phyloP scores from a whole-genome alignment of 2,113 vertebrate species.

The Odobenus rosmarus region DNA sequence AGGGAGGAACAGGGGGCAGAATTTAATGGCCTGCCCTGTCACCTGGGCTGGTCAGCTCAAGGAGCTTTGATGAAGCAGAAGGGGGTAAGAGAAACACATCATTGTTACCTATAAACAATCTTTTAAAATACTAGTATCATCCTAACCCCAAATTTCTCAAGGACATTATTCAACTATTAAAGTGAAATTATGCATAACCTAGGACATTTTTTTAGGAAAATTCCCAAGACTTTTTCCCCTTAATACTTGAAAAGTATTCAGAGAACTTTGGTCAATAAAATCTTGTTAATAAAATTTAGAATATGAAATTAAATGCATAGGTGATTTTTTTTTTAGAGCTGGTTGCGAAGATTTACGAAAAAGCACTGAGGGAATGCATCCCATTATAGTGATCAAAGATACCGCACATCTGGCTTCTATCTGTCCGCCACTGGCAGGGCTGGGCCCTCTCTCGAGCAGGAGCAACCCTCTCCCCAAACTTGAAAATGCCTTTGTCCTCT shows the following conservation, averaged over 20 bases:
- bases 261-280: not conserved
- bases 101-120: not conserved
- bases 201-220: not conserved
- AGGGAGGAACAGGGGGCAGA: not conserved
- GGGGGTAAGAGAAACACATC: not conserved
- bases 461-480: not conserved
- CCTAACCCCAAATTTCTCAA: not conserved
- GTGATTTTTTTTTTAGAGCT: not conserved
- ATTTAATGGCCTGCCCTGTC: rapidly evolving
- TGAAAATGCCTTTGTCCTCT: not conserved
- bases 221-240: not conserved
- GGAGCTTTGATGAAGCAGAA: not conserved
- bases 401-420: not conserved
- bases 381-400: not conserved
- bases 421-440: not conserved
- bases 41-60: not conserved
- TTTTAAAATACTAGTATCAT: not conserved
- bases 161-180: not conserved
- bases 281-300: not conserved
- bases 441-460: no score
- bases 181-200: not conserved
- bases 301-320: not conserved
- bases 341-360: not conserved
- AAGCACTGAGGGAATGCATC: not conserved
- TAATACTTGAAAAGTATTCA: not conserved